Percentiles rank a stretch among this genome's conserved stretches.
These are phyloP conservation scores for Sympetrum striolatum DNA, from an alignment of 2,888 invertebrate genomes.

Conservation along the genomic window DNA sequence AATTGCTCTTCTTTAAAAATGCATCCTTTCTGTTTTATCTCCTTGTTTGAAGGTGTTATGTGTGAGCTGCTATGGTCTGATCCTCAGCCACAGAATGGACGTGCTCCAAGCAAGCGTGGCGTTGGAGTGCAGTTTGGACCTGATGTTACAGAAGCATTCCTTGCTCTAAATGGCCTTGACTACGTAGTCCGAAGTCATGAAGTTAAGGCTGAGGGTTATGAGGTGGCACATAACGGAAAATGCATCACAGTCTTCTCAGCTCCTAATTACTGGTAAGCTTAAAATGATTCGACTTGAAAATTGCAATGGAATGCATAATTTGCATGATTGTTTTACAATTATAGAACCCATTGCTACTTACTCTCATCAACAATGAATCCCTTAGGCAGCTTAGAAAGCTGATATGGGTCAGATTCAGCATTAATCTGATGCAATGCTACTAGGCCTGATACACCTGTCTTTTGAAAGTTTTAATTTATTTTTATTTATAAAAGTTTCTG, in stretches of 20 bases:
- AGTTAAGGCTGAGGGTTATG: slow-evolving; percentile 96
- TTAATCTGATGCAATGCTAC: no score
- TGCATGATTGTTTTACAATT: no score
- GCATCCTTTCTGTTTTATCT: no score
- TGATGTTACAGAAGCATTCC: slow-evolving; percentile 84
- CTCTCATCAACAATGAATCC: no score
- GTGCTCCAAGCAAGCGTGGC: slow-evolving; percentile 94
- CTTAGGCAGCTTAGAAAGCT: no score
- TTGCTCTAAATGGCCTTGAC: slow-evolving; percentile 83
- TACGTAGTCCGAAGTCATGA: slow-evolving; percentile 97
- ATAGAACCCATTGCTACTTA: no score
- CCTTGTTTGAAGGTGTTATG: slow-evolving; percentile 74
- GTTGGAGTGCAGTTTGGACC: slow-evolving; percentile 99
- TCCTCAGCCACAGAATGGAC: slow-evolving; percentile 88
- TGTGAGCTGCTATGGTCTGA: slow-evolving; percentile 99
- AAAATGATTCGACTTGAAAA: background rate
- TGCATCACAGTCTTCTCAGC: slow-evolving; percentile 99
- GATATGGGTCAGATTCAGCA: no score
- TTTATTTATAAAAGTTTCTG: no score
- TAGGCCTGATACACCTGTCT: no score
- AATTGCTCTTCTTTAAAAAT: background rate
- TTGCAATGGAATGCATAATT: no score
- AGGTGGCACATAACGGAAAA: slow-evolving; percentile 91
- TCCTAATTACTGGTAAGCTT: slow-evolving; percentile 94
- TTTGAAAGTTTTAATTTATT: no score